phyloP scores from a whole-genome alignment of 2,888 invertebrate genomes.

The Strigamia crassipes region DNA sequence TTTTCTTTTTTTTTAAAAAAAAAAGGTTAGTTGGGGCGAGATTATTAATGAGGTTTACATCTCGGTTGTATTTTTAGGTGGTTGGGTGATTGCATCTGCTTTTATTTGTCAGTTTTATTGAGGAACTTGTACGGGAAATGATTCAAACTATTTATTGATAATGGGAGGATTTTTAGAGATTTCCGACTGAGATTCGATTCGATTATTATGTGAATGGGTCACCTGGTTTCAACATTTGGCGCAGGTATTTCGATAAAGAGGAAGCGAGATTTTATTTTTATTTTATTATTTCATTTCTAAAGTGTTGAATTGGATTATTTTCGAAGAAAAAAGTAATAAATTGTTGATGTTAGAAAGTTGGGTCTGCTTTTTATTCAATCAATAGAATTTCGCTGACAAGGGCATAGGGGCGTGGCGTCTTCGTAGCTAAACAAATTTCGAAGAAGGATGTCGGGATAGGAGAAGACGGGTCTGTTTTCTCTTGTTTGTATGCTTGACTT shows the following conservation, averaged over 20 bases:
- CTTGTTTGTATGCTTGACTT: constrained; percentile 31
- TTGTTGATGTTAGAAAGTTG: background rate
- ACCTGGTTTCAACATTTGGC: background rate
- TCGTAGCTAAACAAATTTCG: constrained; percentile 11
- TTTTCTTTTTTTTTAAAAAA: too few relatives aligned
- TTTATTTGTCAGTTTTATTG: constrained; percentile 33
- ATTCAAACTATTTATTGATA: constrained; percentile 30
- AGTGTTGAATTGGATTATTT: background rate
- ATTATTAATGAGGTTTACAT: background rate
- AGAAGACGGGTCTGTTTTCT: constrained; percentile 1
- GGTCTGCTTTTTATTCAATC: background rate
- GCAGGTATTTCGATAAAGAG: background rate
- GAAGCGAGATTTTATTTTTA: background rate
- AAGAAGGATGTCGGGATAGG: background rate
- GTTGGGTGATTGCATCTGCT: background rate
- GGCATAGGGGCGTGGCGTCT: background rate
- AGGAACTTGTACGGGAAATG: constrained; percentile 24
- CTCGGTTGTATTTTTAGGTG: background rate
- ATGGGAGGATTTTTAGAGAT: background rate
- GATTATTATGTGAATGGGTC: constrained; percentile 10
- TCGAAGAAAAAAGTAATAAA: background rate
- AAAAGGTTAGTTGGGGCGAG: background rate
- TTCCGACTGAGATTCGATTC: constrained; percentile 36
- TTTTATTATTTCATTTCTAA: background rate
- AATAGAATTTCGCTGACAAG: constrained; percentile 38